Percentiles rank a stretch among this genome's conserved stretches.
These are phyloP conservation scores for Euura saliciscinereae DNA, from an alignment of 1,140 invertebrate genomes.

Conservation along the genomic window DNA sequence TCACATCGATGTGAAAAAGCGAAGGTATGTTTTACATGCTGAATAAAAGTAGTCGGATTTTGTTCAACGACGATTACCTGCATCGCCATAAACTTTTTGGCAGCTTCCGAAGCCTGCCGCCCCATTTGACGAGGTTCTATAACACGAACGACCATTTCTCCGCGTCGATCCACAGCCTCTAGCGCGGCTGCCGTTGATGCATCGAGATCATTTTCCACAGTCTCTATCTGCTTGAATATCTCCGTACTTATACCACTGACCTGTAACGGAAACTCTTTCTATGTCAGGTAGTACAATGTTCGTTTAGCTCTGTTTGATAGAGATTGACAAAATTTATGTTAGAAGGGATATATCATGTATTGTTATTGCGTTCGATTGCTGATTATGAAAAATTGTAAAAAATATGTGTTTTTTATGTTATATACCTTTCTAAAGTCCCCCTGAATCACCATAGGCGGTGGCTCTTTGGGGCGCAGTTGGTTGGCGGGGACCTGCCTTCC, in stretches of 20 bases:
- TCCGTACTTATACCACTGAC: constrained; percentile 93
- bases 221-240: constrained; percentile 95
- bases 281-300: constrained; percentile 16
- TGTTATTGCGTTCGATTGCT: too few species aligned
- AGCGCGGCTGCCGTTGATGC: constrained; percentile 87
- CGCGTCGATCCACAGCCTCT: constrained; percentile 87
- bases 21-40: not conserved
- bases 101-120: constrained; percentile 79
- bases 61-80: constrained; percentile 60
- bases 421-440: constrained; percentile 90
- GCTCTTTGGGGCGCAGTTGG: constrained; percentile 72
- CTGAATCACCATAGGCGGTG: constrained; percentile 89
- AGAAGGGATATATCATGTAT: not conserved
- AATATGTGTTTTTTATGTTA: constrained; percentile 10
- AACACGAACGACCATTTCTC: constrained; percentile 93
- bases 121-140: constrained; percentile 86
- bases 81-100: constrained; percentile 79
- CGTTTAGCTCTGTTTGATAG: not conserved
- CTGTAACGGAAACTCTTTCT: constrained; percentile 60
- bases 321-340: not conserved
- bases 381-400: not conserved
- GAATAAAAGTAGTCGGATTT: too few species aligned
- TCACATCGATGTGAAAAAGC: not conserved
- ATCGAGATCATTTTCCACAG: constrained; percentile 93
- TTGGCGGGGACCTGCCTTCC: constrained; percentile 77